These are phyloP conservation scores for Gallinago undulata DNA, from an alignment of 2,113 vertebrate species.

Conservation along the genomic window DNA sequence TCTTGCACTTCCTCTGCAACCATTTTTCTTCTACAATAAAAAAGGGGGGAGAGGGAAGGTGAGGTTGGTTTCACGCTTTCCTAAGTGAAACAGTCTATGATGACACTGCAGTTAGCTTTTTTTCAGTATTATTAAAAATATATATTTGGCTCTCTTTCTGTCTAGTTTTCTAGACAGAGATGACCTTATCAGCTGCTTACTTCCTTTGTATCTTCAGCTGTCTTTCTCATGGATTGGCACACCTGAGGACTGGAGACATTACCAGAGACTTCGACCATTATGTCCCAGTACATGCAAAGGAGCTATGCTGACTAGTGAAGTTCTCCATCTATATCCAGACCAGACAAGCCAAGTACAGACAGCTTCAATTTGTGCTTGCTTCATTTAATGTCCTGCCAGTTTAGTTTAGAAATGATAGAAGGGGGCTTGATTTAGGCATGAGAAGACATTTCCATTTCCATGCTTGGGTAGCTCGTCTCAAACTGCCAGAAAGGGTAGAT, in stretches of 20 bases:
- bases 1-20: not conserved
- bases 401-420: not conserved
- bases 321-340: not conserved
- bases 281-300: not conserved
- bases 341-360: not conserved
- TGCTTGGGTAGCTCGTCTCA: not conserved
- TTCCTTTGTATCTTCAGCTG: not conserved
- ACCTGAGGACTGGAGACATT: not conserved
- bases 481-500: not conserved
- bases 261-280: not conserved
- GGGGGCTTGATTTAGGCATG: not conserved
- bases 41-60: not conserved
- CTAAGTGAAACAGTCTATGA: not conserved
- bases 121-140: not conserved
- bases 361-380: not conserved
- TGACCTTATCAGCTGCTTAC: not conserved
- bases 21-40: not conserved
- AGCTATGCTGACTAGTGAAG: not conserved
- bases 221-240: not conserved
- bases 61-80: not conserved
- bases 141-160: not conserved
- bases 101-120: constrained; percentile 18
- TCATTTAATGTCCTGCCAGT: not conserved
- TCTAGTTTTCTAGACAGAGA: not conserved
- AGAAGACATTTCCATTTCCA: not conserved